Evolutionary conservation across 2,888 invertebrate species (phyloP).

Genomic region (Pammene aurita): DNA sequence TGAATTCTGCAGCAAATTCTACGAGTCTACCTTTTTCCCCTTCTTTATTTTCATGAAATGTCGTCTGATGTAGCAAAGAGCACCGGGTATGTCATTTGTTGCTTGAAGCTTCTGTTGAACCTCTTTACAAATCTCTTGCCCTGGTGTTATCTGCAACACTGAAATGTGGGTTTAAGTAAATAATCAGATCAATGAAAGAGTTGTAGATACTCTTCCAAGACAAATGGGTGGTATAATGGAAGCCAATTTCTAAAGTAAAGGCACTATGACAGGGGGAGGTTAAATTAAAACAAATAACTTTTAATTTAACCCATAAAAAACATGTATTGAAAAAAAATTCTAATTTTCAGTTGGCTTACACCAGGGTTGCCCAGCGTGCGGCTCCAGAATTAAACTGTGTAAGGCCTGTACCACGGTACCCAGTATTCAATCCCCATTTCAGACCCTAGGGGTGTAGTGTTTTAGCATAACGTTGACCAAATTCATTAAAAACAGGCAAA

Average conservation of each 20-base stretch:
- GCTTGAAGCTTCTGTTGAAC: constrained; percentile 62
- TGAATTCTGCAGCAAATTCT: background rate
- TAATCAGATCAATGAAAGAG: background rate
- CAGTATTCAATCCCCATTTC: too few species aligned
- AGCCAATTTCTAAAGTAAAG: too few species aligned
- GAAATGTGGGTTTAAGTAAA: constrained; percentile 39
- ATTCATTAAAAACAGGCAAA: constrained; percentile 30
- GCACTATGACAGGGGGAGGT: too few species aligned
- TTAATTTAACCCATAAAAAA: too few species aligned
- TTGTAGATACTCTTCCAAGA: background rate
- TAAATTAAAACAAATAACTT: too few species aligned
- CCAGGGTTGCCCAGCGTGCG: too few species aligned
- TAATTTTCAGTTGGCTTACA: too few species aligned
- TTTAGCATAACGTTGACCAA: background rate
- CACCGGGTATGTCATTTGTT: constrained; percentile 70
- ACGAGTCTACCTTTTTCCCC: constrained; percentile 12
- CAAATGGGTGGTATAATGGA: background rate
- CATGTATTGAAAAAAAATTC: too few species aligned
- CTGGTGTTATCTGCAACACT: constrained; percentile 69
- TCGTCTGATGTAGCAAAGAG: constrained; percentile 65
- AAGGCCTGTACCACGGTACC: too few species aligned
- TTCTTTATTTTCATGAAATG: constrained; percentile 53
- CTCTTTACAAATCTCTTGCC: constrained; percentile 59
- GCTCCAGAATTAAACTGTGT: too few species aligned
- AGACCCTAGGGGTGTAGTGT: too few species aligned